These are phyloP conservation scores for Trachops cirrhosus DNA, from an alignment of 2,797 vertebrate species.

Conservation along the genomic window DNA sequence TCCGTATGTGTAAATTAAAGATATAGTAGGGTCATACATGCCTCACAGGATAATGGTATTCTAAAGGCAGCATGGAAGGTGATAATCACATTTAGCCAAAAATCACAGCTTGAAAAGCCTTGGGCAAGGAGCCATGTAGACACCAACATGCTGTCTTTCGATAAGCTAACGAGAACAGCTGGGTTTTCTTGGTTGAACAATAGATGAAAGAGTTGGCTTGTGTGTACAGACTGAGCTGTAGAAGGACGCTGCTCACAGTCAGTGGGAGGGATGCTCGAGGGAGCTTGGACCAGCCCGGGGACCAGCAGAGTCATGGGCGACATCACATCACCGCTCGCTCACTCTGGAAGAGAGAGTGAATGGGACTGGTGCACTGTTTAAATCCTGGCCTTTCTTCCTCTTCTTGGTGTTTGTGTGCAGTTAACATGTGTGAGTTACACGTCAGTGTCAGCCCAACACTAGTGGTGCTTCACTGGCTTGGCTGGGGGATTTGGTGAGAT, in stretches of 20 bases:
- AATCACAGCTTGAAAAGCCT: background rate
- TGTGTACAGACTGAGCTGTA: background rate
- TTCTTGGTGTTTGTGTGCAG: background rate
- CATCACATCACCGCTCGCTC: background rate
- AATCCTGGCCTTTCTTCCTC: background rate
- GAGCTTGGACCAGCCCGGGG: background rate
- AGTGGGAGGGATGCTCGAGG: background rate
- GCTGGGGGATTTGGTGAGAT: background rate
- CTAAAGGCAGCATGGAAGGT: background rate
- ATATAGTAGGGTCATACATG: background rate
- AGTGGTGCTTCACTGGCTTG: background rate
- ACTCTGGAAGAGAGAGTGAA: background rate
- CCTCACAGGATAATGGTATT: background rate
- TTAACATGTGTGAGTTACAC: background rate
- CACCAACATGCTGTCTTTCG: background rate
- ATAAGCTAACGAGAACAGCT: background rate
- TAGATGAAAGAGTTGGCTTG: slow-evolving; percentile 24
- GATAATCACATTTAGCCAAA: slow-evolving; percentile 15
- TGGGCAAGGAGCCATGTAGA: slow-evolving; percentile 9
- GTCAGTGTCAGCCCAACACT: background rate
- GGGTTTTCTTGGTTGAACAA: background rate
- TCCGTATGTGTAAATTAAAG: background rate
- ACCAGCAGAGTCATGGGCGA: background rate
- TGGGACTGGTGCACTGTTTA: background rate
- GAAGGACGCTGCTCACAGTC: background rate